These are phyloP conservation scores for Isurus oxyrinchus DNA, from an alignment of 2,113 vertebrate genomes.

Conservation along the genomic window DNA sequence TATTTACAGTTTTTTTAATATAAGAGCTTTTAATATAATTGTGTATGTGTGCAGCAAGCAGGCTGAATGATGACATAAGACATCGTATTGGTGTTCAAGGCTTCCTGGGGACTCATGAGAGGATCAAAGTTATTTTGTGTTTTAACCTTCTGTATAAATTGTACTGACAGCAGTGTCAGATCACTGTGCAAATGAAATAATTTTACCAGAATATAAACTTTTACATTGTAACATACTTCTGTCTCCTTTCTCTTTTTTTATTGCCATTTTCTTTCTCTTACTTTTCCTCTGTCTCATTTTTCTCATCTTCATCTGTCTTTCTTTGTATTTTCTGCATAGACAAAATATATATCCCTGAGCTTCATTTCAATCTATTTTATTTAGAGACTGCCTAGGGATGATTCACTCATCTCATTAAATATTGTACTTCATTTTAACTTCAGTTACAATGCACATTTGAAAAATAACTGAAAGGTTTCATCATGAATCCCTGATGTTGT, in stretches of 20 bases:
- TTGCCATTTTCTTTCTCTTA: background rate
- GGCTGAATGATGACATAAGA: background rate
- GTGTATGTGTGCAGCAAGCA: background rate
- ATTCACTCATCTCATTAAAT: background rate
- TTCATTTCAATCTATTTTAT: background rate
- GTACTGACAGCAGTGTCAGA: background rate
- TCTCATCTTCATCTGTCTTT: background rate
- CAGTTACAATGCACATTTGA: background rate
- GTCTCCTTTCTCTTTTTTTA: background rate
- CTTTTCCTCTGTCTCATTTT: background rate
- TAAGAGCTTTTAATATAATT: background rate
- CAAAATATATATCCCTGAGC: background rate
- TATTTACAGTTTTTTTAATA: too few relatives aligned
- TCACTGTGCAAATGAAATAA: background rate
- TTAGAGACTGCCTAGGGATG: background rate
- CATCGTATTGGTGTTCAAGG: background rate
- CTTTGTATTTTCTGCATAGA: background rate
- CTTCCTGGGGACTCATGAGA: background rate
- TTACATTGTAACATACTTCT: background rate
- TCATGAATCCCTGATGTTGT: background rate
- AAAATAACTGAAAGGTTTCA: slow-evolving; percentile 8
- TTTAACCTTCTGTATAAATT: background rate
- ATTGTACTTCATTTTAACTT: background rate
- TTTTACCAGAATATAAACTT: background rate
- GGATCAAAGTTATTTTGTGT: background rate